Evolutionary conservation across 2,888 invertebrate genomes (phyloP).

Genomic region (Camponotus fellah): DNA sequence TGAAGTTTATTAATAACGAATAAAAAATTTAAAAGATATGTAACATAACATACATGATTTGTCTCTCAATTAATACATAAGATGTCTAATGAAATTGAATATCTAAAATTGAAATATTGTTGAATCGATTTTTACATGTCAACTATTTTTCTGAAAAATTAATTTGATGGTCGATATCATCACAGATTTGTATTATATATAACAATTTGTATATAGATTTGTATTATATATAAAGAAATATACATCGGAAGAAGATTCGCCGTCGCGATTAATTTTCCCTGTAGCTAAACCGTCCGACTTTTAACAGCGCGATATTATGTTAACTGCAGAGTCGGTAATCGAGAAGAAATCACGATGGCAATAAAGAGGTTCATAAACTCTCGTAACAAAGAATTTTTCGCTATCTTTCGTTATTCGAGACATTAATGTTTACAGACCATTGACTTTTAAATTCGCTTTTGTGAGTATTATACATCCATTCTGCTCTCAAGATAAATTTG

Average conservation of each 20-base stretch:
- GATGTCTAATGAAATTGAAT: conserved; percentile 9
- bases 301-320: conserved; percentile 45
- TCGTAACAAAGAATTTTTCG: conserved; percentile 66
- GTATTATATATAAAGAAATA: conserved; percentile 20
- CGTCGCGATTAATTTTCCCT: conserved; percentile 25
- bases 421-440: conserved; percentile 70
- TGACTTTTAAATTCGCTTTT: conserved; percentile 65
- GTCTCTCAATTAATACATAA: conserved; percentile 21
- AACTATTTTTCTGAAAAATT: conserved; percentile 36
- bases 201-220: too few relatives aligned
- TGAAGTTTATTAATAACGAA: background rate
- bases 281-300: conserved; percentile 37
- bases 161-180: conserved; percentile 34
- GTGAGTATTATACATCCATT: conserved; percentile 63
- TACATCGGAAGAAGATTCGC: conserved; percentile 8
- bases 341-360: conserved; percentile 63
- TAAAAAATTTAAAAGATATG: background rate
- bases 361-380: conserved; percentile 72
- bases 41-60: background rate
- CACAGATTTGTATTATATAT: background rate
- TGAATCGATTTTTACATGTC: background rate
- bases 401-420: conserved; percentile 67
- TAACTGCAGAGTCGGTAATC: conserved; percentile 50
- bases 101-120: background rate
- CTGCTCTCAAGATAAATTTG: conserved; percentile 40